A percentile compares a stretch with the other conserved stretches of the same genome.
phyloP scores from a whole-genome alignment of 2,113 vertebrate genomes.

The Paramormyrops kingsleyae region DNA sequence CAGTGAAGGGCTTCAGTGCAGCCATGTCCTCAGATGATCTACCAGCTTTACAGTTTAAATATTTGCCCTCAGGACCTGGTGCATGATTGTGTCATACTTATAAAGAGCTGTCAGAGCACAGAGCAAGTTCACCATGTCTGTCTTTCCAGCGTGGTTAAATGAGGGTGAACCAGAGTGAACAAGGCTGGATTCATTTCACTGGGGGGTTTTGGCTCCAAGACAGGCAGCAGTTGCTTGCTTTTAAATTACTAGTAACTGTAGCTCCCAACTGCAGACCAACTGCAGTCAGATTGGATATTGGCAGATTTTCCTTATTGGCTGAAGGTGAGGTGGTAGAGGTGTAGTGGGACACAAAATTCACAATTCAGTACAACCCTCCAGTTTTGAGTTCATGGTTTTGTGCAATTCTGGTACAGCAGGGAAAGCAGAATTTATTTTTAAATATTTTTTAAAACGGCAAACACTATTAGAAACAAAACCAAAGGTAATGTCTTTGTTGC shows the following conservation, averaged over 20 bases:
- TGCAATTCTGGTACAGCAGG: neutral
- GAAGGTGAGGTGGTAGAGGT: neutral
- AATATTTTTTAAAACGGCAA: no score
- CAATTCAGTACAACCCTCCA: neutral
- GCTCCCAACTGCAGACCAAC: neutral
- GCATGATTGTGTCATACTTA: neutral
- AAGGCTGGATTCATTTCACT: neutral
- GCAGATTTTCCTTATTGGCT: neutral
- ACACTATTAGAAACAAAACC: neutral
- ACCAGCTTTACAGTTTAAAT: neutral
- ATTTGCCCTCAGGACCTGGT: neutral
- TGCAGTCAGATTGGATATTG: neutral
- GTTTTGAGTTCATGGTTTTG: neutral
- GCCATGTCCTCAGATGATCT: slow-evolving; percentile 13
- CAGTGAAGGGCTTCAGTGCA: slow-evolving; percentile 17
- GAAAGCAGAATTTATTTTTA: neutral
- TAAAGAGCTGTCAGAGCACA: neutral
- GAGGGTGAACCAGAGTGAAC: neutral
- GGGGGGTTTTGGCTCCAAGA: neutral
- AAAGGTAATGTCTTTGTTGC: neutral
- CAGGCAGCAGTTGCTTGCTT: neutral
- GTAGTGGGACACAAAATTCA: neutral
- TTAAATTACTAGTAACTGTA: neutral
- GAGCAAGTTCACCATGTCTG: neutral
- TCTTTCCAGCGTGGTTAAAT: neutral